Percentiles rank a stretch among this genome's conserved stretches.
Evolutionary conservation across 2,888 invertebrate genomes (phyloP).

Genomic region (Microctonus hyperodae): DNA sequence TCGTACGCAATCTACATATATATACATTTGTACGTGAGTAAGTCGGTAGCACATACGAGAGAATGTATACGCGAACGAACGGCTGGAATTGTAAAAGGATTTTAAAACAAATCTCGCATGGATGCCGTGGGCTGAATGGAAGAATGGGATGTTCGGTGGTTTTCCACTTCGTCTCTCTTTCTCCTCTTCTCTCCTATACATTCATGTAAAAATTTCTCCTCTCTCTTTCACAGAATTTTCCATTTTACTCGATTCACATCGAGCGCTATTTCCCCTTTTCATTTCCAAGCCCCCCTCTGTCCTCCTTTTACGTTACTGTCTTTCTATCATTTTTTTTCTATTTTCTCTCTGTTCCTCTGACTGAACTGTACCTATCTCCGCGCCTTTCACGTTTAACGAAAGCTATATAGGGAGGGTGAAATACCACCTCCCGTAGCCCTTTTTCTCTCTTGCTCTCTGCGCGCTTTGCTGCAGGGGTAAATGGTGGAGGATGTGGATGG

Average conservation of each 20-base stretch:
- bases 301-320: constrained; percentile 6
- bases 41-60: neutral
- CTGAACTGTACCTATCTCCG: constrained; percentile 32
- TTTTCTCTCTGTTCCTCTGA: constrained; percentile 20
- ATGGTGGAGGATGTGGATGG: constrained; percentile 62
- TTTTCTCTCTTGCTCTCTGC: constrained; percentile 25
- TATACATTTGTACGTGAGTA: neutral
- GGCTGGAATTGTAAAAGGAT: constrained; percentile 61
- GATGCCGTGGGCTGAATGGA: constrained; percentile 55
- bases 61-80: constrained; percentile 22
- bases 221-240: constrained; percentile 16
- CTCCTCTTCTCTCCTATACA: constrained; percentile 2
- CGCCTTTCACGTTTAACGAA: constrained; percentile 50
- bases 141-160: constrained; percentile 58
- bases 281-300: no score
- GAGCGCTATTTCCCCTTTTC: constrained; percentile 26
- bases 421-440: constrained; percentile 27
- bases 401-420: constrained; percentile 44
- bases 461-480: constrained; percentile 49
- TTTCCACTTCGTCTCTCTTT: constrained; percentile 48
- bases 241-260: constrained; percentile 26
- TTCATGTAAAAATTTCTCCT: no score
- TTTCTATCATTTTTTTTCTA: constrained; percentile 20
- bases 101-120: constrained; percentile 62
- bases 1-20: neutral